These are phyloP conservation scores for Abramis brama DNA, from an alignment of 2,113 vertebrate genomes.

Conservation along the genomic window DNA sequence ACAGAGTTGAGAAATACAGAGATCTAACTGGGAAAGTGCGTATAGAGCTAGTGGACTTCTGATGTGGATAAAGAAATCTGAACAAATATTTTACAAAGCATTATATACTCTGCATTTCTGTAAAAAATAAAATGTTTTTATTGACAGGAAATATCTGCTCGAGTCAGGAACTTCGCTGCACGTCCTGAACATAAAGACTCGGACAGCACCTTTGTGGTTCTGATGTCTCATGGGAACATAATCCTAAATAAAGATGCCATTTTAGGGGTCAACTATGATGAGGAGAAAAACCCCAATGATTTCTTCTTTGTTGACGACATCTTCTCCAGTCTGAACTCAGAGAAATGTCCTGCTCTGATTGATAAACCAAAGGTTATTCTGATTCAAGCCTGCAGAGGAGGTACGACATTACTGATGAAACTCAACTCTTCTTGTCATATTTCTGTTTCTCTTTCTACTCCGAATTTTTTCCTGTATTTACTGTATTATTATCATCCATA, in stretches of 20 bases:
- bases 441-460: no score
- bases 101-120: no score
- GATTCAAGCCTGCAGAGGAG: background rate
- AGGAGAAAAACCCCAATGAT: accelerated
- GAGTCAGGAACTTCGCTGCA: no score
- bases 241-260: background rate
- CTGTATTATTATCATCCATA: no score
- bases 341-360: background rate
- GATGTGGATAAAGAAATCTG: no score
- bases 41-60: no score
- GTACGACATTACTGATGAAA: background rate
- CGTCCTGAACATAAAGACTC: background rate
- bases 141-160: background rate
- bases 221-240: background rate
- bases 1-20: background rate
- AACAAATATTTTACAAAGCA: no score
- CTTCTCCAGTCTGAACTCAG: background rate
- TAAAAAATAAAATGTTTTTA: no score
- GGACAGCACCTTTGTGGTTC: background rate
- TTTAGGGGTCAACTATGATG: background rate
- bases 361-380: slow-evolving; percentile 23
- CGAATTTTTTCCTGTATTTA: background rate
- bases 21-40: background rate
- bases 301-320: background rate
- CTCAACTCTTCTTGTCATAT: no score